Conservation (phyloP, 2,113 vertebrate species). For the Butastur rufipennis region DNA sequence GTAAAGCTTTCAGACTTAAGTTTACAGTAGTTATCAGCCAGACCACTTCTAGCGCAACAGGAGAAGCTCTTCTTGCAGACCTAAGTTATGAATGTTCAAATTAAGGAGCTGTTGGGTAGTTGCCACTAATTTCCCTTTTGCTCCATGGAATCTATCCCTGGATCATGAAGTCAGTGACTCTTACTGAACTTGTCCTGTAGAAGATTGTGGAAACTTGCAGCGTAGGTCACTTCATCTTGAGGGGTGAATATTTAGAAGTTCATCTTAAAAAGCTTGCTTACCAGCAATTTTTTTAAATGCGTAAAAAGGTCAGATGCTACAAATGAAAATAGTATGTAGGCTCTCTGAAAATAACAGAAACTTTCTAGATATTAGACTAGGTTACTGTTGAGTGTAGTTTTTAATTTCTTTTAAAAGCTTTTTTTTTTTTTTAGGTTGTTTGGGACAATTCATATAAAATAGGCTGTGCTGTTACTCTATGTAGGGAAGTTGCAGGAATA, state of each 20-base stretch:
- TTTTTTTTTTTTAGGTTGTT: constrained; percentile 47
- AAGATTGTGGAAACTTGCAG: not conserved
- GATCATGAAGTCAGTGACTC: not conserved
- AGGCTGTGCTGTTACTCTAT: constrained; percentile 43
- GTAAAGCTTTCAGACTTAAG: not conserved
- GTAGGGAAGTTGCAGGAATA: not conserved
- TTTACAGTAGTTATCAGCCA: not conserved
- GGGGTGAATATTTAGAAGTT: not conserved
- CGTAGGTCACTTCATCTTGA: not conserved
- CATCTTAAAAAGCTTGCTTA: not conserved
- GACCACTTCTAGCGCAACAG: not conserved
- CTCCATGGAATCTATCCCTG: not conserved
- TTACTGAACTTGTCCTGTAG: not conserved
- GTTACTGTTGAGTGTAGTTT: not conserved
- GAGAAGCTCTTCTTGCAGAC: not conserved
- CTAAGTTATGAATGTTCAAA: not conserved
- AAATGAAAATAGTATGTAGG: not conserved
- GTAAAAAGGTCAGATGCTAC: not conserved
- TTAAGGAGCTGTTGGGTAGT: not conserved
- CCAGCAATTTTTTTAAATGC: not conserved
- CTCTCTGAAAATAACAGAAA: not conserved
- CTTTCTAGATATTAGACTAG: not conserved
- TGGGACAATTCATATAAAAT: constrained; percentile 57
- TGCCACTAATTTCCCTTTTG: not conserved
- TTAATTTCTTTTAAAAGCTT: not conserved